These are phyloP conservation scores for Sebastes elongatus DNA, from an alignment of 2,797 vertebrate genomes.

Conservation along the genomic window DNA sequence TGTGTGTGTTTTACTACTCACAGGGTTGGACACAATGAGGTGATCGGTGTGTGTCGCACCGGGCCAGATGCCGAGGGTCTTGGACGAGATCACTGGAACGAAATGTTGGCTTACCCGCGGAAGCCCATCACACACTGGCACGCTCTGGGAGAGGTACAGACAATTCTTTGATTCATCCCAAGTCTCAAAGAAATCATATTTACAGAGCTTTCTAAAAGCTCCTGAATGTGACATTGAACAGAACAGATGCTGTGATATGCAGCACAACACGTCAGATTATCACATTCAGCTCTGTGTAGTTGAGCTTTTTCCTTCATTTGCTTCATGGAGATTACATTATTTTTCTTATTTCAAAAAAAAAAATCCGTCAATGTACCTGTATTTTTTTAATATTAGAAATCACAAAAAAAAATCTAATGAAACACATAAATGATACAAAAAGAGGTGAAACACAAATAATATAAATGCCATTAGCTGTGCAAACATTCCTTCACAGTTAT, in stretches of 20 bases:
- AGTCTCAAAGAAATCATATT: background rate
- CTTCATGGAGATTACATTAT: background rate
- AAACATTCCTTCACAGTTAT: too few species aligned
- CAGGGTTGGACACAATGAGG: slow-evolving; percentile 98
- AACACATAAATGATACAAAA: background rate
- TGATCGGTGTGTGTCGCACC: slow-evolving; percentile 93
- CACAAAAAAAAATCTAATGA: background rate
- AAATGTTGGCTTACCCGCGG: slow-evolving; percentile 96
- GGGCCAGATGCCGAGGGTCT: slow-evolving; percentile 95
- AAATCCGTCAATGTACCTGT: background rate
- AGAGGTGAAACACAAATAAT: fast-evolving
- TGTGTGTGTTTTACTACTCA: background rate
- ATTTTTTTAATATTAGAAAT: background rate
- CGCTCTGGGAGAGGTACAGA: slow-evolving; percentile 90
- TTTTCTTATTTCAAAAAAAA: background rate
- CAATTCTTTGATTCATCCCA: background rate
- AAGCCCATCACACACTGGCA: slow-evolving; percentile 99
- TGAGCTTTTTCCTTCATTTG: background rate
- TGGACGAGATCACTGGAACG: slow-evolving; percentile 97
- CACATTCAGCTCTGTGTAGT: background rate
- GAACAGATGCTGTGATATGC: background rate
- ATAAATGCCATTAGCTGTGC: too few species aligned
- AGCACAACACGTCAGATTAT: background rate
- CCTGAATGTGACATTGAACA: slow-evolving; percentile 1
- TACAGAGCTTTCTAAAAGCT: background rate